phyloP scores from a whole-genome alignment of 2,888 invertebrate genomes.

The Ariolimax columbianus region DNA sequence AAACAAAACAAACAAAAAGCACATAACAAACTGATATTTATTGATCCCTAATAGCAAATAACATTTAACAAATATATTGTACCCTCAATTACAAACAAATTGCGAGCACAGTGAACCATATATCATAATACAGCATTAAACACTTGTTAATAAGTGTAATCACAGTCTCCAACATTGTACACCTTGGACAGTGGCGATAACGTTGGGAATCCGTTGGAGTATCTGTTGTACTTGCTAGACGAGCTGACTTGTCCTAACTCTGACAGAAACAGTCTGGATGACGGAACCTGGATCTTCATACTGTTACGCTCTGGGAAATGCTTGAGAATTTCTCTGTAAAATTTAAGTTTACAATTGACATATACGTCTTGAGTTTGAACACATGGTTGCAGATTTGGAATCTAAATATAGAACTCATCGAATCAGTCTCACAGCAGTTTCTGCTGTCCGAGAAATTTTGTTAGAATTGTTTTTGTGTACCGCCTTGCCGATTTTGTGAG shows the following conservation, averaged over 20 bases:
- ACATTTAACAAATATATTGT: no score
- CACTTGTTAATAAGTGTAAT: conserved; percentile 21
- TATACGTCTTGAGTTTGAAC: neutral
- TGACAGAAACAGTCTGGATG: conserved; percentile 24
- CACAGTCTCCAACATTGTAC: conserved; percentile 36
- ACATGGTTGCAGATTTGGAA: neutral
- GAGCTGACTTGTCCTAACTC: neutral
- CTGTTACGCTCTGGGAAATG: conserved; percentile 7
- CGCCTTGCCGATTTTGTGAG: no score
- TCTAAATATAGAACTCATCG: no score
- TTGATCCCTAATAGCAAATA: no score
- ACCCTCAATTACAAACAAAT: no score
- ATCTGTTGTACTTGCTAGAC: conserved; percentile 30
- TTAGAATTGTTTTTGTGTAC: no score
- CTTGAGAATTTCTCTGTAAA: conserved; percentile 22
- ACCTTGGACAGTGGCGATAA: conserved; percentile 36
- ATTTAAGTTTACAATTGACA: neutral
- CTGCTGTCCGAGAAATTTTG: no score
- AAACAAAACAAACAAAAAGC: no score
- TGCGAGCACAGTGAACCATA: no score
- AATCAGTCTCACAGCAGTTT: no score
- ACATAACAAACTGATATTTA: no score
- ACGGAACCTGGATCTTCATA: conserved; percentile 16
- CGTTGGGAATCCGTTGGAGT: conserved; percentile 14
- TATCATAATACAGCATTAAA: neutral